Conservation (phyloP, 2,113 vertebrate genomes). For the Triplophysa tibetana region DNA sequence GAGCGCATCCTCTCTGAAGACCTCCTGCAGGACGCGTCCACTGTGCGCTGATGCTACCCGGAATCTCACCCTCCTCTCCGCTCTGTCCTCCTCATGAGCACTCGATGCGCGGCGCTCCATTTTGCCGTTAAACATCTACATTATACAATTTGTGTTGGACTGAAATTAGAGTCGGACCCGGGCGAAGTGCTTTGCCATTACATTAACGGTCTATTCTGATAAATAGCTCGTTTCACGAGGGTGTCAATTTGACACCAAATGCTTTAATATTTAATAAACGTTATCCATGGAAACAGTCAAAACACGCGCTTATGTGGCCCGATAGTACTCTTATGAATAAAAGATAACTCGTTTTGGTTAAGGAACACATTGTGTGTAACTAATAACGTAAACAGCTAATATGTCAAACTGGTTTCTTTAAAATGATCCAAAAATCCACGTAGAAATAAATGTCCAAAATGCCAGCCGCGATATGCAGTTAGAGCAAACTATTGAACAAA, state of each 20-base stretch:
- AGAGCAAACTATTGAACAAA: too few species aligned
- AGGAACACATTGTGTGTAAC: slow-evolving; percentile 8
- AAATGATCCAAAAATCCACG: too few species aligned
- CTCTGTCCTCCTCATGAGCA: slow-evolving; percentile 55
- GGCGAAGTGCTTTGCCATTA: not conserved
- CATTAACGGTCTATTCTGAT: slow-evolving; percentile 36
- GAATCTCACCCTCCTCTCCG: slow-evolving; percentile 86
- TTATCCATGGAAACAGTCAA: slow-evolving; percentile 51
- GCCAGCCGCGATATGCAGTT: too few species aligned
- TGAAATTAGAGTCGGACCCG: not conserved
- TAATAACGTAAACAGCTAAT: slow-evolving; percentile 12
- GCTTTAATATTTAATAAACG: slow-evolving; percentile 56
- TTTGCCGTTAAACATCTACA: slow-evolving; percentile 13
- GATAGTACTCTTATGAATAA: slow-evolving; percentile 13
- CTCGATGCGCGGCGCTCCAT: slow-evolving; percentile 71
- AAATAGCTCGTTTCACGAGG: slow-evolving; percentile 19
- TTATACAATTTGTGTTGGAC: not conserved
- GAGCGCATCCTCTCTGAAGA: slow-evolving; percentile 83
- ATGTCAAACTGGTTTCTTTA: not conserved
- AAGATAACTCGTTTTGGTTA: slow-evolving; percentile 8
- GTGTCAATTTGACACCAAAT: slow-evolving; percentile 47
- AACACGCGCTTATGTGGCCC: slow-evolving; percentile 26
- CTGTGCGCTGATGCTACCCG: slow-evolving; percentile 91
- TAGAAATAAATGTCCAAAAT: too few species aligned
- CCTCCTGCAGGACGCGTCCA: slow-evolving; percentile 89